These are phyloP conservation scores for Caradrina kadenii DNA, from an alignment of 2,888 invertebrate species.

Conservation along the genomic window DNA sequence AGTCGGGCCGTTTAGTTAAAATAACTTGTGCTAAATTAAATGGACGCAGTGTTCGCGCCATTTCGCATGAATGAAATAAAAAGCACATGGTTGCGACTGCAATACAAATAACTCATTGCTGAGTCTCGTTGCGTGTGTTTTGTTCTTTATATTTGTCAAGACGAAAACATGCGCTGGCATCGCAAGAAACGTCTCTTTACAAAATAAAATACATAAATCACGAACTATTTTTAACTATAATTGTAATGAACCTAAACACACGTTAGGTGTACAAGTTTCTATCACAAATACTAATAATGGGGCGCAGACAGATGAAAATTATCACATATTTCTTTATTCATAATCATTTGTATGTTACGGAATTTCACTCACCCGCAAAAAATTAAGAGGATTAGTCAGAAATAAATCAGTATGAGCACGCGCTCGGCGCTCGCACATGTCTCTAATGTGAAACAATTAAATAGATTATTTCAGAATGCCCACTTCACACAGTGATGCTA, in stretches of 20 bases:
- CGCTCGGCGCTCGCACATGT: conserved; percentile 33
- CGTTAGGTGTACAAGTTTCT: conserved; percentile 21
- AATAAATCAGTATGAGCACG: conserved; percentile 60
- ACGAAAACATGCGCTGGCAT: conserved; percentile 20
- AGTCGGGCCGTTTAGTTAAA: conserved; percentile 20
- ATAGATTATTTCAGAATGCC: conserved; percentile 44
- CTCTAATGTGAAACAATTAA: conserved; percentile 23
- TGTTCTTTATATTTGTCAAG: conserved; percentile 39
- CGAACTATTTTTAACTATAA: conserved; percentile 30
- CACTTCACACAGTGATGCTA: conserved; percentile 12
- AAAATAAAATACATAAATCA: conserved; percentile 44
- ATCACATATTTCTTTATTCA: conserved; percentile 30
- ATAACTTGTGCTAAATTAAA: conserved; percentile 21
- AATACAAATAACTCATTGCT: conserved; percentile 46
- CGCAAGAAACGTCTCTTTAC: conserved; percentile 15
- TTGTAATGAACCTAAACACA: conserved; percentile 28
- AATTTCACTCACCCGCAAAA: conserved; percentile 45
- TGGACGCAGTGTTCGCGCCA: conserved; percentile 9
- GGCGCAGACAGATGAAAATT: conserved; percentile 33
- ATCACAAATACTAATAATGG: conserved; percentile 7
- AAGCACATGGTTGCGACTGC: conserved; percentile 32
- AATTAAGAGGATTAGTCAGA: conserved; percentile 57
- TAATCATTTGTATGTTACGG: conserved; percentile 38
- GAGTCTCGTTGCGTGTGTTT: conserved; percentile 40
- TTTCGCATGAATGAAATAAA: conserved; percentile 54